Percentiles rank a stretch among this genome's conserved stretches.
phyloP scores from a whole-genome alignment of 1,140 invertebrate genomes.

The Globodera ellingtonae region DNA sequence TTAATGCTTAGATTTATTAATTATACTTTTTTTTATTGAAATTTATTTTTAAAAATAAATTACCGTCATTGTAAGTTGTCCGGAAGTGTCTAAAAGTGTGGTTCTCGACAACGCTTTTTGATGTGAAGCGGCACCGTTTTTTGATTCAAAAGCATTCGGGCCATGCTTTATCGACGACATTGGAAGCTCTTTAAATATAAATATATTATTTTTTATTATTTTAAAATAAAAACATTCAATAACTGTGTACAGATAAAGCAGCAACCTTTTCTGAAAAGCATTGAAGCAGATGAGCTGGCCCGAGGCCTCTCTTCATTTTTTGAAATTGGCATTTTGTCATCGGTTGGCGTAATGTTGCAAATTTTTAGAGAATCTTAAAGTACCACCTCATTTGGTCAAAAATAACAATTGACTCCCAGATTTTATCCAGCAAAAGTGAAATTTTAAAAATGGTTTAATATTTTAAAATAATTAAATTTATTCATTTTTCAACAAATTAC shows the following conservation, averaged over 20 bases:
- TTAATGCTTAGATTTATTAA: too few species aligned
- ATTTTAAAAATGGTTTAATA: background rate
- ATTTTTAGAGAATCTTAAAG: background rate
- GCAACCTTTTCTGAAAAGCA: background rate
- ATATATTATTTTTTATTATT: too few species aligned
- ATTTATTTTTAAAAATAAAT: background rate
- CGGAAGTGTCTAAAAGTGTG: background rate
- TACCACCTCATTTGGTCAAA: background rate
- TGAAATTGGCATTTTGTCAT: background rate
- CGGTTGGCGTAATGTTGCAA: background rate
- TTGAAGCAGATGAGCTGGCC: slow-evolving; percentile 4
- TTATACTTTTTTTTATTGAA: too few species aligned
- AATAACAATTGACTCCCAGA: background rate
- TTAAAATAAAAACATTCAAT: too few species aligned
- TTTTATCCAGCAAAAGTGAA: too few species aligned
- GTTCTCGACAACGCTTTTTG: background rate
- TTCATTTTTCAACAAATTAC: background rate
- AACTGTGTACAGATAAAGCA: background rate
- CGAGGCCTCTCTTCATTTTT: background rate
- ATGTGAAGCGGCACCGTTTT: background rate
- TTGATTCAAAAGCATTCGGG: background rate
- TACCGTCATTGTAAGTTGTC: background rate
- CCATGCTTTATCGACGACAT: background rate
- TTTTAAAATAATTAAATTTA: background rate
- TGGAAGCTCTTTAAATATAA: background rate